phyloP scores from a whole-genome alignment of 2,888 invertebrate genomes.

The Acleris holmiana region DNA sequence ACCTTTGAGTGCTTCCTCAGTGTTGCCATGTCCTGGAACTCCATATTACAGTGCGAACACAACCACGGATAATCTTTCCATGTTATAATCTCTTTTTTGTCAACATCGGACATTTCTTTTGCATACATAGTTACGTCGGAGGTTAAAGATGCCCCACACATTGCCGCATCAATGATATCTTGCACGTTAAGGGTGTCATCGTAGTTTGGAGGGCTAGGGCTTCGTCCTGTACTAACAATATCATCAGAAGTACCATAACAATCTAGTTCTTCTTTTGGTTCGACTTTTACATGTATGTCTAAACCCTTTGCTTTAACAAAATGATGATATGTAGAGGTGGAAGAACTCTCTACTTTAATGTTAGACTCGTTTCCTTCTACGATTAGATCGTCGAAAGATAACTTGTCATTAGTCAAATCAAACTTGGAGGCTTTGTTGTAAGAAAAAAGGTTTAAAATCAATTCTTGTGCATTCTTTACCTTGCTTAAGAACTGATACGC shows the following conservation, averaged over 20 bases:
- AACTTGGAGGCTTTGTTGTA: slow-evolving; percentile 48
- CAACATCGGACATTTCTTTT: slow-evolving; percentile 60
- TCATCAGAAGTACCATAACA: slow-evolving; percentile 19
- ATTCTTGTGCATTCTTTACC: slow-evolving; percentile 62
- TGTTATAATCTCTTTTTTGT: slow-evolving; percentile 53
- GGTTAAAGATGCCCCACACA: slow-evolving; percentile 53
- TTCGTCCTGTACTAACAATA: slow-evolving; percentile 23
- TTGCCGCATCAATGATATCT: slow-evolving; percentile 66
- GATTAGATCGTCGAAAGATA: slow-evolving; percentile 58
- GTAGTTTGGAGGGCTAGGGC: slow-evolving; percentile 28
- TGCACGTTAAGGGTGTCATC: slow-evolving; percentile 60
- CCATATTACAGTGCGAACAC: slow-evolving; percentile 69
- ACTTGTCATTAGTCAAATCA: slow-evolving; percentile 57
- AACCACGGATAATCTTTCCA: slow-evolving; percentile 78
- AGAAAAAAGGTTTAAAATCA: slow-evolving; percentile 54
- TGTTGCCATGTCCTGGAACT: slow-evolving; percentile 65
- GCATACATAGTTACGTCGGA: slow-evolving; percentile 64
- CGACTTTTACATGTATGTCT: slow-evolving; percentile 56
- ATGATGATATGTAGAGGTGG: slow-evolving; percentile 9
- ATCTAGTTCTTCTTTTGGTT: slow-evolving; percentile 64
- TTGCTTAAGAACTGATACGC: slow-evolving; percentile 65
- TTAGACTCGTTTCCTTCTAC: slow-evolving; percentile 43
- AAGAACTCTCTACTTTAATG: slow-evolving; percentile 47
- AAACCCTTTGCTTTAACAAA: slow-evolving; percentile 15
- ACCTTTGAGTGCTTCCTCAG: slow-evolving; percentile 85